These are phyloP conservation scores for Chrysemys picta DNA, from an alignment of 2,113 vertebrate genomes.

Conservation along the genomic window DNA sequence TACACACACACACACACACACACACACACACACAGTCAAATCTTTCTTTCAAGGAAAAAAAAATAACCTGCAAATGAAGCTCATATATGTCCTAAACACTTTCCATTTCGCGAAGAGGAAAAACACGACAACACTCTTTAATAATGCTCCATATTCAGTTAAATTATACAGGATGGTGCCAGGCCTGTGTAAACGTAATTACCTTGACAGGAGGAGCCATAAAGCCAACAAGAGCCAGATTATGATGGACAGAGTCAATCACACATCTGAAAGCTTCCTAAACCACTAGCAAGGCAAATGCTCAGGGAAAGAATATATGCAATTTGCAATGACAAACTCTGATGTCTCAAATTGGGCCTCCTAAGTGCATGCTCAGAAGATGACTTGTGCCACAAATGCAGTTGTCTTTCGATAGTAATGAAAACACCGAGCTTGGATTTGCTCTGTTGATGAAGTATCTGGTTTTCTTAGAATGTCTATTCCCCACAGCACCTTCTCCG, in stretches of 20 bases:
- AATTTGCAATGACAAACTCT: background rate
- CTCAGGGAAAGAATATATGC: background rate
- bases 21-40: background rate
- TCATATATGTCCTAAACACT: background rate
- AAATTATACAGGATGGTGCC: background rate
- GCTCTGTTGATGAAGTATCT: background rate
- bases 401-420: background rate
- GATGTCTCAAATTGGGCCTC: background rate
- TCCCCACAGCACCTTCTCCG: background rate
- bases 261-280: constrained; percentile 4
- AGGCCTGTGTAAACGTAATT: constrained; percentile 15
- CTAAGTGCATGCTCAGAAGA: background rate
- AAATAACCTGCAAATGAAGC: background rate
- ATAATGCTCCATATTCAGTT: constrained; percentile 1
- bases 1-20: background rate
- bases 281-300: background rate
- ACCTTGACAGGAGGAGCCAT: background rate
- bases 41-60: constrained; percentile 21
- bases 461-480: background rate
- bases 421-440: background rate
- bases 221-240: background rate
- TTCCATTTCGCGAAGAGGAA: constrained; percentile 7
- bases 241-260: background rate
- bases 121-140: background rate
- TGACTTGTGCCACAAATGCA: background rate